Evolutionary conservation across 2,113 vertebrate genomes (phyloP).

Genomic region (Erpornis zantholeuca): DNA sequence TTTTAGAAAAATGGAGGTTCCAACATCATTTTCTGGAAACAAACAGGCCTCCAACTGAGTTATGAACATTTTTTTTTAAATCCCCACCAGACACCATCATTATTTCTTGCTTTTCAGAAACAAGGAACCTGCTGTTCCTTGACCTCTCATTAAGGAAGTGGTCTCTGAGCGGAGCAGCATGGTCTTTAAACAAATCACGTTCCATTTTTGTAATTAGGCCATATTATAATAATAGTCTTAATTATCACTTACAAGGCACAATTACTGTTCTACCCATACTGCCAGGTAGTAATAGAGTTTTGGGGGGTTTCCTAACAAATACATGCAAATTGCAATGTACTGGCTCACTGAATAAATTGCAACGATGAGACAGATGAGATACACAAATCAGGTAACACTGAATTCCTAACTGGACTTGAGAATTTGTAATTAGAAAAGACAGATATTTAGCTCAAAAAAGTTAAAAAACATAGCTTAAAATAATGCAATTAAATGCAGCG

Average conservation of each 20-base stretch:
- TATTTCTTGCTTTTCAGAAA: neutral
- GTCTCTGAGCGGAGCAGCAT: neutral
- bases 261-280: neutral
- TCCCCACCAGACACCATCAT: neutral
- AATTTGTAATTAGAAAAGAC: neutral
- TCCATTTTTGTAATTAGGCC: neutral
- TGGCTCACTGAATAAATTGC: neutral
- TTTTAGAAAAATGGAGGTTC: neutral
- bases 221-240: neutral
- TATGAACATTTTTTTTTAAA: neutral
- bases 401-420: neutral
- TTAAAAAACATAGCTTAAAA: neutral
- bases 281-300: neutral
- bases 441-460: neutral
- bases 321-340: neutral
- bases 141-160: neutral
- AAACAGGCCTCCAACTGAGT: neutral
- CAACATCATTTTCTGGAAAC: neutral
- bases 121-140: neutral
- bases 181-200: neutral
- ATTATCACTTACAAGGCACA: neutral
- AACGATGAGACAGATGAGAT: neutral
- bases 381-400: neutral
- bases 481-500: neutral
- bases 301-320: neutral